phyloP scores from a whole-genome alignment of 2,888 invertebrate species.

The Ashinkailepas kermadecensis region DNA sequence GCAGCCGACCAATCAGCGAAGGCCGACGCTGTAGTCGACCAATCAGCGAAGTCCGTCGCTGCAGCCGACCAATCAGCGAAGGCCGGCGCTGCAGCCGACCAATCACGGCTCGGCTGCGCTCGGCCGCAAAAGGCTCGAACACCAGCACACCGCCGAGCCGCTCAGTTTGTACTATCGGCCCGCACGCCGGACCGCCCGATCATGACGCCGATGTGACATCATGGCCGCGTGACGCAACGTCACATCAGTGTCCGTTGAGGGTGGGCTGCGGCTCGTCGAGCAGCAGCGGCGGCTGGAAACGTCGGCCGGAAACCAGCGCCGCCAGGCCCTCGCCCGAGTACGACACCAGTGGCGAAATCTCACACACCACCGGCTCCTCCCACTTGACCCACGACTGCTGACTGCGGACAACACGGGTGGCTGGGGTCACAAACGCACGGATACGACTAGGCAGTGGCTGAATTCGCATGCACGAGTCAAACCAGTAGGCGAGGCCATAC shows the following conservation, averaged over 20 bases:
- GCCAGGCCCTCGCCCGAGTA: conserved; percentile 82
- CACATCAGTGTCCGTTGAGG: neutral
- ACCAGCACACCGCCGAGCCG: neutral
- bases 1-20: neutral
- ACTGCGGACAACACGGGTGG: neutral
- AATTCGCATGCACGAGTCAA: too few species aligned
- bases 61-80: neutral
- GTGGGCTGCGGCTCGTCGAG: conserved; percentile 37
- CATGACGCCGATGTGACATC: neutral
- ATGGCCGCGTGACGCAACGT: neutral
- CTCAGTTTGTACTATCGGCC: neutral
- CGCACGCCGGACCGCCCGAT: neutral
- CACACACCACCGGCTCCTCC: conserved; percentile 52
- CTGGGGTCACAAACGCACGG: too few species aligned
- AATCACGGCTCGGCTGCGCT: neutral
- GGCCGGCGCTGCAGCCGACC: neutral
- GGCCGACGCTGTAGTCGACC: neutral
- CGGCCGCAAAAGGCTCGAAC: too few species aligned
- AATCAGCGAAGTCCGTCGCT: neutral
- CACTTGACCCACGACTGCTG: conserved; percentile 37
- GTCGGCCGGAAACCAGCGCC: conserved; percentile 56
- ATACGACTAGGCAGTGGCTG: too few species aligned
- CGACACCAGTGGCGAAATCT: conserved; percentile 83
- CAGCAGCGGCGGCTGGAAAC: conserved; percentile 58
- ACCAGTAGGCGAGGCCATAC: too few species aligned